A percentile compares a stretch with the other conserved stretches of the same genome.
phyloP scores from a whole-genome alignment of 1,140 invertebrate species.

The Anastatus disparis region DNA sequence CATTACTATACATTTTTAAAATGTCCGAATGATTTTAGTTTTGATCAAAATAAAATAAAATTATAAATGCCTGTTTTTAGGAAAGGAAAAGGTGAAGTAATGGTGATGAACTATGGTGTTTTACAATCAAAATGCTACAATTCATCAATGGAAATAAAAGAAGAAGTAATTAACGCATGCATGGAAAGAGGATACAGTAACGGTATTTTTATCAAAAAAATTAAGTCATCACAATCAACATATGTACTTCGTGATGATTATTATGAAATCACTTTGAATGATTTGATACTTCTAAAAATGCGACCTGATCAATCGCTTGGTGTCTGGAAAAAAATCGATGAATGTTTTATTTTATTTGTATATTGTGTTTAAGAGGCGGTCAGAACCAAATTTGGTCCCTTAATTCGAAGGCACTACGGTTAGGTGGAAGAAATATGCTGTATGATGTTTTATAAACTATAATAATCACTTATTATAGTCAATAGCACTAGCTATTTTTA shows the following conservation, averaged over 20 bases:
- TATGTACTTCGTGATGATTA: constrained; percentile 48
- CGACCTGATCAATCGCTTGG: constrained; percentile 46
- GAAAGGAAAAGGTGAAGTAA: constrained; percentile 67
- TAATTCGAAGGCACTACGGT: too few relatives aligned
- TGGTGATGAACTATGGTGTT: constrained; percentile 67
- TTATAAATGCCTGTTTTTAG: constrained; percentile 48
- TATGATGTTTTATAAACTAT: too few relatives aligned
- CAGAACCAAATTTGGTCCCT: too few relatives aligned
- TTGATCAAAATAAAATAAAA: not conserved
- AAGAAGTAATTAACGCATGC: constrained; percentile 43
- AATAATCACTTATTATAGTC: too few relatives aligned
- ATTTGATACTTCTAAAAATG: constrained; percentile 42
- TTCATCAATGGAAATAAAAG: constrained; percentile 20
- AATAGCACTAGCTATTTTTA: too few relatives aligned
- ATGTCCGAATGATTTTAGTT: too few relatives aligned
- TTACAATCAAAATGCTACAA: constrained; percentile 72
- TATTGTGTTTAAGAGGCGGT: too few relatives aligned
- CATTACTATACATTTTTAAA: constrained; percentile 8
- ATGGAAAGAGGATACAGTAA: constrained; percentile 41
- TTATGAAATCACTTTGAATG: constrained; percentile 51
- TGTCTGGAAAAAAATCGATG: constrained; percentile 36
- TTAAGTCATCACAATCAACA: not conserved
- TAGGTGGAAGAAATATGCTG: too few relatives aligned
- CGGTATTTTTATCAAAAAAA: constrained; percentile 37
- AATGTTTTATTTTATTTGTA: constrained; percentile 51